Evolutionary conservation across 2,113 vertebrate genomes (phyloP).

Genomic region (Chaetodon trifascialis): DNA sequence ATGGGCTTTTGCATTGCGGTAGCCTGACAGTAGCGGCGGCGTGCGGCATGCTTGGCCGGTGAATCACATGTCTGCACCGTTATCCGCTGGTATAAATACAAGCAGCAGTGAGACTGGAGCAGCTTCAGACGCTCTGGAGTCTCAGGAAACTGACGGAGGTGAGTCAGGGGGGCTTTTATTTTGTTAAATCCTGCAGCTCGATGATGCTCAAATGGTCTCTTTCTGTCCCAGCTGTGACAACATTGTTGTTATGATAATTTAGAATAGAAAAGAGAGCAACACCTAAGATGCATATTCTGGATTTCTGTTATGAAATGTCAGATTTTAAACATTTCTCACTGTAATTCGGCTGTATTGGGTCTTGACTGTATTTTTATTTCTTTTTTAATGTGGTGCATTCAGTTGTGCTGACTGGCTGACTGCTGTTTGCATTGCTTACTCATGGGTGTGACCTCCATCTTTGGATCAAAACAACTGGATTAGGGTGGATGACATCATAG

Average conservation of each 20-base stretch:
- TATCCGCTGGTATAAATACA: constrained; percentile 62
- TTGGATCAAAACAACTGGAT: constrained; percentile 65
- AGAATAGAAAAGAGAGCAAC: neutral
- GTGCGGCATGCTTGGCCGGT: neutral
- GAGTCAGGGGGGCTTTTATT: constrained; percentile 46
- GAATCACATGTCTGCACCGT: constrained; percentile 63
- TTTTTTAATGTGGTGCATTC: neutral
- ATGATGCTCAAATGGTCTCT: neutral
- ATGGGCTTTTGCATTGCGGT: fast-evolving
- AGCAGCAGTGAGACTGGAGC: constrained; percentile 27
- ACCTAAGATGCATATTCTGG: neutral
- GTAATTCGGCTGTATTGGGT: neutral
- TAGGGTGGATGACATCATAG: constrained; percentile 43
- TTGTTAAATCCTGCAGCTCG: constrained; percentile 17
- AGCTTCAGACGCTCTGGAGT: constrained; percentile 60
- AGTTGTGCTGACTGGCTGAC: neutral
- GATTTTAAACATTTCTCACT: neutral
- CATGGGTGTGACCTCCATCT: constrained; percentile 67
- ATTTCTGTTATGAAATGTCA: neutral
- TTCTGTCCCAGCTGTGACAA: neutral
- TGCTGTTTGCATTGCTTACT: constrained; percentile 57
- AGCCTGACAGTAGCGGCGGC: neutral
- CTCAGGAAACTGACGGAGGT: constrained; percentile 57
- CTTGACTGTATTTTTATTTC: neutral
- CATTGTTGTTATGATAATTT: neutral